Conservation (phyloP, 2,888 invertebrate species). For the Tuberolachnus salignus region DNA sequence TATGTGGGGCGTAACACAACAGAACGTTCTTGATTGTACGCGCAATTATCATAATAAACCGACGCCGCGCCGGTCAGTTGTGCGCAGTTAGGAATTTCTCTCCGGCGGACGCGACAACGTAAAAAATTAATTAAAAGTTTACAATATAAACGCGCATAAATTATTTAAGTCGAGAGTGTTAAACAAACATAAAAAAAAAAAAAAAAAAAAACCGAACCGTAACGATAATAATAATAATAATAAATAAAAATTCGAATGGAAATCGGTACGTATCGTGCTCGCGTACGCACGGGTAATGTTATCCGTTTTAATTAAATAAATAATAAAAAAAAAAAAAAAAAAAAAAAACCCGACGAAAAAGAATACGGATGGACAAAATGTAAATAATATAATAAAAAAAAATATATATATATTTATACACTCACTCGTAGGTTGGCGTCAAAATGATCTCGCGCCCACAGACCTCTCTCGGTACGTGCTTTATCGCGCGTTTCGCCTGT, state of each 20-base stretch:
- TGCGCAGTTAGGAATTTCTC: not conserved
- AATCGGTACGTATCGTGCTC: conserved; percentile 10
- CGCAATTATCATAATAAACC: not conserved
- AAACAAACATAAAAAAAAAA: not conserved
- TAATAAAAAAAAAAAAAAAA: not conserved
- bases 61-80: not conserved
- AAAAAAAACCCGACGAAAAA: not conserved
- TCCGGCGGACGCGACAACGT: not conserved
- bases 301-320: not conserved
- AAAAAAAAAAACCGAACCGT: not conserved
- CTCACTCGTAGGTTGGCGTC: no score
- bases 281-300: no score
- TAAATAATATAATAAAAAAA: not conserved
- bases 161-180: conserved; percentile 21
- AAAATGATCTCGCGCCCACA: no score
- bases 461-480: no score
- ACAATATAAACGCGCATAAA: conserved; percentile 13
- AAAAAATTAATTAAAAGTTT: conserved; percentile 33
- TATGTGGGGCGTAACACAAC: not conserved
- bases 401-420: no score
- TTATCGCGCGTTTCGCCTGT: no score
- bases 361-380: not conserved
- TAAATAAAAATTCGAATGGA: conserved; percentile 25
- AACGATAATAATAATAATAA: no score
- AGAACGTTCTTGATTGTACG: not conserved